Conservation (phyloP, 1,140 invertebrate species). For the Oryctes rhinoceros region DNA sequence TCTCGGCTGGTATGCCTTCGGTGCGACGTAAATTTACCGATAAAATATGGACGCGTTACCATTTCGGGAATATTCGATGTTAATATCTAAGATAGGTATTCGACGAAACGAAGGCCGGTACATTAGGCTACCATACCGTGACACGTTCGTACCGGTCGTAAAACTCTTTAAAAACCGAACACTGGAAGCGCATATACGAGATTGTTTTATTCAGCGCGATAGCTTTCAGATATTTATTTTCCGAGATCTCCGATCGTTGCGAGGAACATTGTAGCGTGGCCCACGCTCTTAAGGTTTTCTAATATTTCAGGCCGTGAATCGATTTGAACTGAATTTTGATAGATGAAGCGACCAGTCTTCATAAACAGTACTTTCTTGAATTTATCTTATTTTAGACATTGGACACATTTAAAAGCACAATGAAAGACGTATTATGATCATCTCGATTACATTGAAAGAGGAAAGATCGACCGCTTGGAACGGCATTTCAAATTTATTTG, state of each 20-base stretch:
- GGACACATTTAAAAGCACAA: too few species aligned
- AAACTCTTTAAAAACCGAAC: conserved; percentile 20
- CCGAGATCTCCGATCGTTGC: neutral
- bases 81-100: conserved; percentile 36
- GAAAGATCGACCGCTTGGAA: too few species aligned
- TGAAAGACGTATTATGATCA: too few species aligned
- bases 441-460: too few species aligned
- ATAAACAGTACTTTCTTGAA: too few species aligned
- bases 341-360: too few species aligned
- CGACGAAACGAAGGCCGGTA: neutral
- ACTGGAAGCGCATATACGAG: conserved; percentile 24
- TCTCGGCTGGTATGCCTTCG: conserved; percentile 20
- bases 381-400: too few species aligned
- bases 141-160: conserved; percentile 5
- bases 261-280: too few species aligned
- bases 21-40: conserved; percentile 24
- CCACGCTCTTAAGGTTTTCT: too few species aligned
- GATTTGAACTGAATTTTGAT: too few species aligned
- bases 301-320: too few species aligned
- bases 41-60: conserved; percentile 34
- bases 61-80: conserved; percentile 36
- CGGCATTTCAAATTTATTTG: too few species aligned
- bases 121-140: conserved; percentile 22
- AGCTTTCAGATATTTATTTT: neutral
- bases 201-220: conserved; percentile 1